Percentiles rank a stretch among this genome's conserved stretches.
Evolutionary conservation across 1,140 invertebrate species (phyloP).

Genomic region (Phocides pigmalion): DNA sequence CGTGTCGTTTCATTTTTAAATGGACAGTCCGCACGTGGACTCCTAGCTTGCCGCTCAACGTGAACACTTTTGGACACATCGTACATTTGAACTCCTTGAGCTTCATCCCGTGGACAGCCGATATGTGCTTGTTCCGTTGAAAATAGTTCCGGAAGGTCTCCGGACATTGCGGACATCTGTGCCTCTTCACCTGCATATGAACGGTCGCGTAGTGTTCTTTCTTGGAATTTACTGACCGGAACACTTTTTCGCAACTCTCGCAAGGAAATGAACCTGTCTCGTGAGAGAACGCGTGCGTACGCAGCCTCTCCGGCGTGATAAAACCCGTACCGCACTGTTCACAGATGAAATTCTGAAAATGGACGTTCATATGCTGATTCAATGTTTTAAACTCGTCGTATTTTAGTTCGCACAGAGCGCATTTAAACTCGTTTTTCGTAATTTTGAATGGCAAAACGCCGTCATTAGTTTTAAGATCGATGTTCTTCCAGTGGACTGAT

Average conservation of each 20-base stretch:
- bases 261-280: conserved; percentile 74
- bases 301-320: conserved; percentile 65
- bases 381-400: conserved; percentile 74
- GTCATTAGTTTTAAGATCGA: conserved; percentile 54
- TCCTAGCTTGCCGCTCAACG: conserved; percentile 67
- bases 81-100: conserved; percentile 74
- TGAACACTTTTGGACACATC: conserved; percentile 68
- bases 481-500: conserved; percentile 53
- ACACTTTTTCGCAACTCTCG: conserved; percentile 77
- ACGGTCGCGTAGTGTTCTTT: conserved; percentile 70
- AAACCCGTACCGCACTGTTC: conserved; percentile 91
- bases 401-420: conserved; percentile 72
- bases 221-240: conserved; percentile 63
- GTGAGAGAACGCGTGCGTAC: conserved; percentile 75
- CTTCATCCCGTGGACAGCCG: conserved; percentile 62
- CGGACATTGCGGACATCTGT: conserved; percentile 67
- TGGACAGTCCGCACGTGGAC: conserved; percentile 67
- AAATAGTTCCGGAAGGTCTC: conserved; percentile 74
- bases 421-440: conserved; percentile 57
- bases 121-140: conserved; percentile 74
- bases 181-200: conserved; percentile 68
- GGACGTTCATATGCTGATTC: conserved; percentile 77
- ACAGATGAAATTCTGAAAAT: conserved; percentile 87
- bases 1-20: conserved; percentile 80
- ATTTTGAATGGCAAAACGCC: conserved; percentile 70